phyloP scores from a whole-genome alignment of 2,113 vertebrate species.

The Chionis minor region DNA sequence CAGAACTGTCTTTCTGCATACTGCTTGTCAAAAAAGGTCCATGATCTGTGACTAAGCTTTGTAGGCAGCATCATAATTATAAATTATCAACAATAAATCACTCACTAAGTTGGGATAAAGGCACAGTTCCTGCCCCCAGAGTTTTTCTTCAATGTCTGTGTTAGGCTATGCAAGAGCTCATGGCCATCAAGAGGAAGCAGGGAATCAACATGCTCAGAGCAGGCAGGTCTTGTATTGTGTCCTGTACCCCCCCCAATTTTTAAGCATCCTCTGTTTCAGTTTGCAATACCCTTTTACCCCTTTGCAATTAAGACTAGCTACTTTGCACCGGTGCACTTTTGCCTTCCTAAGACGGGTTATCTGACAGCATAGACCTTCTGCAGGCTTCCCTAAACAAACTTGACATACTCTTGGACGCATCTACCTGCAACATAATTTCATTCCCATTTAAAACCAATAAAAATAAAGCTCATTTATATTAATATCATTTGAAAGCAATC shows the following conservation, averaged over 20 bases:
- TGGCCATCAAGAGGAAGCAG: neutral
- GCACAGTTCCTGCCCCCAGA: neutral
- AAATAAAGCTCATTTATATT: neutral
- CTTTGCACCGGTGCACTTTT: neutral
- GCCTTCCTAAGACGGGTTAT: neutral
- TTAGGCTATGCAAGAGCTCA: neutral
- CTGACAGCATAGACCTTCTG: neutral
- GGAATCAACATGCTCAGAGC: neutral
- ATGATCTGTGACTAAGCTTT: neutral
- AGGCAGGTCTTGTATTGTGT: neutral
- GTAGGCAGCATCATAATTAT: neutral
- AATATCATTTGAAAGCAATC: neutral
- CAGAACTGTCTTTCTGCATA: neutral
- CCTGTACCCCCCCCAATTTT: neutral
- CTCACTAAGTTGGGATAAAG: neutral
- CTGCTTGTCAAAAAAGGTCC: neutral
- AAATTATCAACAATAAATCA: neutral
- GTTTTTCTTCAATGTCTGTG: neutral
- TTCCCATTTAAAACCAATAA: neutral
- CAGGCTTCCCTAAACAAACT: neutral
- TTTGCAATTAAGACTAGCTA: neutral
- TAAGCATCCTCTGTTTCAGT: neutral
- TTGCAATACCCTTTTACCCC: neutral
- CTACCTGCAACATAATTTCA: neutral
- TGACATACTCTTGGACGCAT: neutral